Conservation (phyloP, 2,797 vertebrate genomes). For the Graptemys geographica region DNA sequence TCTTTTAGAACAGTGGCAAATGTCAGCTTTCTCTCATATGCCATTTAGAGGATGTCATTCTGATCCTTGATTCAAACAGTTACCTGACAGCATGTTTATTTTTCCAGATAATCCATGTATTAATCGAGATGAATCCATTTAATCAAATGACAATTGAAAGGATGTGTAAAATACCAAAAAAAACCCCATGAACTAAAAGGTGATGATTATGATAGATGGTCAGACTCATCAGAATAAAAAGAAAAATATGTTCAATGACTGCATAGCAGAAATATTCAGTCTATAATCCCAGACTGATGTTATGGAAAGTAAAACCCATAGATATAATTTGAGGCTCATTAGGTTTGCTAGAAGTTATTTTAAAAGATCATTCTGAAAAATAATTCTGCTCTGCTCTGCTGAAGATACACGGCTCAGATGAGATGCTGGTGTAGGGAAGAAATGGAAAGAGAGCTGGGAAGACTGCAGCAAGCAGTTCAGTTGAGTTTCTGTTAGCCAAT, state of each 20-base stretch:
- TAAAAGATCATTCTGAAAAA: slow-evolving; percentile 5
- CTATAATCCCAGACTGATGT: not conserved
- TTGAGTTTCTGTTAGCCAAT: not conserved
- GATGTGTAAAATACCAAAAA: slow-evolving; percentile 5
- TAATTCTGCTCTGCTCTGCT: not conserved
- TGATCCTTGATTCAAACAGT: slow-evolving; percentile 1
- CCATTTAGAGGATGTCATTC: not conserved
- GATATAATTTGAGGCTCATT: not conserved
- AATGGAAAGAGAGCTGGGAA: not conserved
- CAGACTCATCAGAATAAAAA: slow-evolving; percentile 17
- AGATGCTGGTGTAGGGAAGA: not conserved
- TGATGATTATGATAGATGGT: slow-evolving; percentile 3
- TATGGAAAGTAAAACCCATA: not conserved
- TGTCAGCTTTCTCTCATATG: not conserved
- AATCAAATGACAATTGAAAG: slow-evolving; percentile 30
- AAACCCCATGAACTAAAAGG: not conserved
- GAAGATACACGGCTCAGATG: not conserved
- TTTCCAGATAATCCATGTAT: slow-evolving; percentile 6
- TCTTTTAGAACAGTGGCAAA: not conserved
- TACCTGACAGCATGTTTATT: slow-evolving; percentile 29
- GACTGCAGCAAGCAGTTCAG: not conserved
- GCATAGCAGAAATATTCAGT: not conserved
- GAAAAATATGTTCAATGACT: not conserved
- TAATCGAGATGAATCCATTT: slow-evolving; percentile 4
- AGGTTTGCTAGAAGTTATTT: slow-evolving; percentile 13